Evolutionary conservation across 2,113 vertebrate genomes (phyloP), one percentile per base, ranked within the genome.

Genomic region (Elaphurus davidianus): DNA sequence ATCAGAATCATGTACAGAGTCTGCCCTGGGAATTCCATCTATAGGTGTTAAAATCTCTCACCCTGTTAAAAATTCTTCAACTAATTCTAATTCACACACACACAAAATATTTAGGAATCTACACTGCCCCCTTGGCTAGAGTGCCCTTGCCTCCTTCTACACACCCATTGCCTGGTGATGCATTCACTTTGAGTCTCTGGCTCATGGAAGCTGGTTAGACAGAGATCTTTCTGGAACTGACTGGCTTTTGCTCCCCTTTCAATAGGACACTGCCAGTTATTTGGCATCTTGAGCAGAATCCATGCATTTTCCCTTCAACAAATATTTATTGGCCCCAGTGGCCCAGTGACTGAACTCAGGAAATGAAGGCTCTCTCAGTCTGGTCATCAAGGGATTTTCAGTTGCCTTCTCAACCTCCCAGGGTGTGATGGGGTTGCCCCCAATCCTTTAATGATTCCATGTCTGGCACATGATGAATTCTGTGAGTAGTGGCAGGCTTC

Each of bases 251-350:
- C 15, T 79, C 45, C 27, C 25, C 78, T 91, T 97, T 93, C 21
- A 78, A 94, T 88, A 59, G n/a, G n/a, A 90, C 30, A 13, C 23
- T 33, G 13, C 55, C 59, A 88, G 60, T 87, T 97, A 57, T 50
- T 84, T 88, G 50, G 21, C 43, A 92, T 95, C 79, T 93, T 76
- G 60, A 97, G 47, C 57, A 94, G 40, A 96, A 83, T 87, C 27
- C 19, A 54, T 79, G 54, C 19, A 10, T 91, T 94, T 96, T 94
- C 47, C 45, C 59, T 78, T 90, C 64, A 81, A 28, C 40, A 76
- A 91, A 94, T 30, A 82, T 74, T 89, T 86, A 36, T 54, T 71
- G 19, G 28, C n/a, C 8, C 82, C 67, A 17, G 12, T 59, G 55
- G 45, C 55, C 27, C 47, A 92, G 88, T 59, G 33, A 50, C n/a